phyloP scores from a whole-genome alignment of 2,888 invertebrate genomes.

The Drosophila pseudotalamancana region DNA sequence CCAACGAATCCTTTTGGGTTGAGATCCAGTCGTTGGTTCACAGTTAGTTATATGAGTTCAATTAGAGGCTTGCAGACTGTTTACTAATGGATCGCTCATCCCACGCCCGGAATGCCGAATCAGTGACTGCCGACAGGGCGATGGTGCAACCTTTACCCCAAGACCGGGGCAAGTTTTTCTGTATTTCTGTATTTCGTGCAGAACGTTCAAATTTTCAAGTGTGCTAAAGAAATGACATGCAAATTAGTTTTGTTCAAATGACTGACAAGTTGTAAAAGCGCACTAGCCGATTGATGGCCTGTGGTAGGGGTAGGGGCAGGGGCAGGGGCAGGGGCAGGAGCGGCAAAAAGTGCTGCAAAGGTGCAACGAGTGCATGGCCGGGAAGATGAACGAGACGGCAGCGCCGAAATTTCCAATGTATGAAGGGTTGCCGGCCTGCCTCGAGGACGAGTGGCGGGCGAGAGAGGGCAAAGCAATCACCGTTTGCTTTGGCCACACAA shows the following conservation, averaged over 20 bases:
- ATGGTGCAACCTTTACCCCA: background rate
- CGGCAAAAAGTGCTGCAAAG: background rate
- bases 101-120: too few species aligned
- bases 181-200: conserved; percentile 60
- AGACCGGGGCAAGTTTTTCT: background rate
- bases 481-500: conserved; percentile 70
- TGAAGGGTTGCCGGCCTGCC: conserved; percentile 13
- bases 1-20: too few species aligned
- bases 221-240: conserved; percentile 81
- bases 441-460: background rate
- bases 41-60: too few species aligned
- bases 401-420: conserved; percentile 65
- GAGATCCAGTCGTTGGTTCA: too few species aligned
- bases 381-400: conserved; percentile 4
- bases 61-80: conserved; percentile 20
- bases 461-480: conserved; percentile 23
- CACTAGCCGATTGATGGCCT: conserved; percentile 7
- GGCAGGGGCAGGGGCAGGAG: background rate
- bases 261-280: conserved; percentile 77
- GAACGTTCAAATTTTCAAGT: conserved; percentile 69
- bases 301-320: background rate
- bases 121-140: background rate
- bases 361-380: background rate
- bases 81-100: conserved; percentile 26
- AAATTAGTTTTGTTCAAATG: conserved; percentile 81